A percentile compares a stretch with the other conserved stretches of the same genome.
These are phyloP conservation scores for Esox lucius DNA, from an alignment of 2,797 vertebrate genomes.

Conservation along the genomic window DNA sequence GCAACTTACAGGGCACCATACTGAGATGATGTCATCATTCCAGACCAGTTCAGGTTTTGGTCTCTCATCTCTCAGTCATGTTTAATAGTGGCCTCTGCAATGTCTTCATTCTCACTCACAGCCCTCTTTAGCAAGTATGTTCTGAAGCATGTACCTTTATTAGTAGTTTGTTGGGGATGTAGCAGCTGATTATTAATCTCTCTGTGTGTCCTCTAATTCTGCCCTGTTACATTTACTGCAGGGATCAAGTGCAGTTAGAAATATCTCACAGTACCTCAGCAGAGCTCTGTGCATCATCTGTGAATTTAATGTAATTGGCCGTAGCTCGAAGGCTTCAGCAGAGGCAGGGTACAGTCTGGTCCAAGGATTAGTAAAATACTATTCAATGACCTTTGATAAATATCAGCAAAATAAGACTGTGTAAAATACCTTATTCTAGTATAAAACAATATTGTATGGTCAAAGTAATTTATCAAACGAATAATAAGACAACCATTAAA, in stretches of 20 bases:
- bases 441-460: too few species aligned
- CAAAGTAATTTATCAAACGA: too few species aligned
- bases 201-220: background rate
- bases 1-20: slow-evolving; percentile 53
- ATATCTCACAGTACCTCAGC: background rate
- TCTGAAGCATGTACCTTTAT: background rate
- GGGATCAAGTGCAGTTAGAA: background rate
- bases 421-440: too few species aligned
- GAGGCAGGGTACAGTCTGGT: too few species aligned
- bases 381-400: too few species aligned
- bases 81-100: background rate
- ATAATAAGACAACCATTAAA: too few species aligned
- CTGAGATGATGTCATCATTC: slow-evolving; percentile 57
- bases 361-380: too few species aligned
- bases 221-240: background rate
- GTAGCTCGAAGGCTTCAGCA: background rate
- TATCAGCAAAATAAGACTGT: too few species aligned
- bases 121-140: background rate
- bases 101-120: background rate
- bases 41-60: background rate
- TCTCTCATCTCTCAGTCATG: background rate
- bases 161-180: background rate
- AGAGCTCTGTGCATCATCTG: background rate
- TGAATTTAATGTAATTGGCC: background rate
- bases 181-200: background rate